Evolutionary conservation across 2,888 invertebrate genomes (phyloP).

Genomic region (Drosophila mayaguana): DNA sequence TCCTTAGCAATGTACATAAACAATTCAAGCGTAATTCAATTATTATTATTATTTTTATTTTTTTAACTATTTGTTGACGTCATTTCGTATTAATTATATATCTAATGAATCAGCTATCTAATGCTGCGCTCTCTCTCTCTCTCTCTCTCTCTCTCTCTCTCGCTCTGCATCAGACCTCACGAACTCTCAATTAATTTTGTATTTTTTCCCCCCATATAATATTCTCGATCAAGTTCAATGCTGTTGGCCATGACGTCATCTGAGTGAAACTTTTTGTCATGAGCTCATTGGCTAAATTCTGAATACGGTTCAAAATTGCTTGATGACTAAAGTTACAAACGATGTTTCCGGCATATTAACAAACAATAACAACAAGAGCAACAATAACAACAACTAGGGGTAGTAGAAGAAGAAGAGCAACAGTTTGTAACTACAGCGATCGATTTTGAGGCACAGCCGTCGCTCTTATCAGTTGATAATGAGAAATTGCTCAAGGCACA

Average conservation of each 20-base stretch:
- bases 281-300: slow-evolving; percentile 36
- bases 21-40: slow-evolving; percentile 61
- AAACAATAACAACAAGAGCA: slow-evolving; percentile 34
- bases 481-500: slow-evolving; percentile 58
- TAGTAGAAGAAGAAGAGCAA: background rate
- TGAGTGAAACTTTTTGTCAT: slow-evolving; percentile 29
- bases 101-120: slow-evolving; percentile 34
- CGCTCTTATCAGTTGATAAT: slow-evolving; percentile 60
- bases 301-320: slow-evolving; percentile 1
- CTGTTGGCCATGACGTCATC: slow-evolving; percentile 54
- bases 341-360: slow-evolving; percentile 46
- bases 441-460: slow-evolving; percentile 27
- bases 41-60: slow-evolving; percentile 18
- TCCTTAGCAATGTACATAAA: background rate
- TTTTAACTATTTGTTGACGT: slow-evolving; percentile 40
- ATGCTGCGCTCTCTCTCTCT: slow-evolving; percentile 7
- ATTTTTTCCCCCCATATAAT: background rate
- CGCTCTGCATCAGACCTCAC: background rate
- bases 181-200: slow-evolving; percentile 4
- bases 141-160: background rate
- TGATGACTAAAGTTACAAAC: slow-evolving; percentile 42
- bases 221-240: slow-evolving; percentile 34
- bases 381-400: slow-evolving; percentile 2
- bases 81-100: slow-evolving; percentile 17
- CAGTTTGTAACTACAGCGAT: slow-evolving; percentile 21